A percentile compares a stretch with the other conserved stretches of the same genome.
Conservation (phyloP, 2,888 invertebrate genomes). For the Eristalis pertinax region DNA sequence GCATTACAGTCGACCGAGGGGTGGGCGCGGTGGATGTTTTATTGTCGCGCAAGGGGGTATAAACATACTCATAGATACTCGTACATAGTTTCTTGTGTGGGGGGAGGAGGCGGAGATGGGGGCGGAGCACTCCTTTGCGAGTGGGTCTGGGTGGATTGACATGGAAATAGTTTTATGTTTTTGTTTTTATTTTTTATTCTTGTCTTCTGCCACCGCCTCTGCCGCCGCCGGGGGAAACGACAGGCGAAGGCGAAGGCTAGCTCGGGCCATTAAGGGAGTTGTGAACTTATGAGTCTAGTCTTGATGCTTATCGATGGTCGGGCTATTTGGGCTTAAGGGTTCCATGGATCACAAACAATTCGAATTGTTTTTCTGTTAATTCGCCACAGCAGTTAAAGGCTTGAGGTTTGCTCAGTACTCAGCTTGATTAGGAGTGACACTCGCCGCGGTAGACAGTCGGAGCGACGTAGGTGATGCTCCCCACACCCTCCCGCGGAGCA, state of each 20-base stretch:
- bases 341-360: not conserved
- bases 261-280: slow-evolving; percentile 17
- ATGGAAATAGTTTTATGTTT: slow-evolving; percentile 47
- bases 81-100: not conserved
- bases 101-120: not conserved
- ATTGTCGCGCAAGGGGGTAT: slow-evolving; percentile 27
- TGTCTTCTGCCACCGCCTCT: not conserved
- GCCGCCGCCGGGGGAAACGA: too few species aligned
- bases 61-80: slow-evolving; percentile 19
- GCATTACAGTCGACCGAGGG: not conserved
- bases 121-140: not conserved
- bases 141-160: slow-evolving; percentile 11
- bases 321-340: not conserved
- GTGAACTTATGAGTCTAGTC: slow-evolving; percentile 10
- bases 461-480: not conserved
- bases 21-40: slow-evolving; percentile 8
- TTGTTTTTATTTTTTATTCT: slow-evolving; percentile 18
- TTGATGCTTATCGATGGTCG: slow-evolving; percentile 9
- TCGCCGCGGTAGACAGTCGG: not conserved
- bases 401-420: not conserved
- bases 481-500: too few species aligned
- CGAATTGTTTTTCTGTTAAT: not conserved
- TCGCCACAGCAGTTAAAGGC: not conserved
- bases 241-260: slow-evolving; percentile 18
- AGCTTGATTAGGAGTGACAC: not conserved